Conservation (phyloP, 2,888 invertebrate genomes). For the Drosophila paranaensis region DNA sequence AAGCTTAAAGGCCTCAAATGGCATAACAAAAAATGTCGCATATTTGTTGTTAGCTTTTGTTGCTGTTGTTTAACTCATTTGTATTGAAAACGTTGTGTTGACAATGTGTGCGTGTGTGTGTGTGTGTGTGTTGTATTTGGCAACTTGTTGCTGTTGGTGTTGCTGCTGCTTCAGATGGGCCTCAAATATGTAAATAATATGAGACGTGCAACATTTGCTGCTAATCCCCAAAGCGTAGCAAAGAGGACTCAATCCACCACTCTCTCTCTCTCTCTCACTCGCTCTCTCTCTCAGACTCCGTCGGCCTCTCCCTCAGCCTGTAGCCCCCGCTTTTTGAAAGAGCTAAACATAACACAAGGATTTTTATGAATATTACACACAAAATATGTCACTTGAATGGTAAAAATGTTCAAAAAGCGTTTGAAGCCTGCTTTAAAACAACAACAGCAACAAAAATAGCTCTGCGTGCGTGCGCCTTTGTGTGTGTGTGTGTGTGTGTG, state of each 20-base stretch:
- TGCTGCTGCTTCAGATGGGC: conserved; percentile 45
- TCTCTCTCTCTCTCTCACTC: not conserved
- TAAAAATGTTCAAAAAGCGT: conserved; percentile 32
- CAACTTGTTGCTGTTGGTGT: conserved; percentile 56
- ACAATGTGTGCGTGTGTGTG: conserved; percentile 8
- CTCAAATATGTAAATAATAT: conserved; percentile 61
- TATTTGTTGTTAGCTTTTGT: conserved; percentile 32
- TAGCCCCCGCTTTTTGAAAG: conserved; percentile 4
- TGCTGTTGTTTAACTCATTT: conserved; percentile 54
- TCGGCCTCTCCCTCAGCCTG: not conserved
- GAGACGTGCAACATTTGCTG: conserved; percentile 64
- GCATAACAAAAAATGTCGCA: conserved; percentile 40
- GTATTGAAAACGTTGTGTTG: conserved; percentile 55
- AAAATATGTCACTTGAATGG: conserved; percentile 64
- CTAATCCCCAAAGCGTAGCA: conserved; percentile 48
- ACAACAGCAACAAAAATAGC: conserved; percentile 9
- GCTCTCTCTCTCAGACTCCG: not conserved
- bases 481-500: conserved; percentile 5
- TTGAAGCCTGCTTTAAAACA: conserved; percentile 41
- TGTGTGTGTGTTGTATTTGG: conserved; percentile 21
- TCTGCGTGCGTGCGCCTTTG: conserved; percentile 1
- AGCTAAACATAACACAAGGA: conserved; percentile 24
- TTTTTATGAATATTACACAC: conserved; percentile 65
- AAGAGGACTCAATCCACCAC: conserved; percentile 4
- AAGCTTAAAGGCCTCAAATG: conserved; percentile 39